Base-by-base conservation (phyloP, 2,797 vertebrate species). In the Neostethus bicornis region DNA sequence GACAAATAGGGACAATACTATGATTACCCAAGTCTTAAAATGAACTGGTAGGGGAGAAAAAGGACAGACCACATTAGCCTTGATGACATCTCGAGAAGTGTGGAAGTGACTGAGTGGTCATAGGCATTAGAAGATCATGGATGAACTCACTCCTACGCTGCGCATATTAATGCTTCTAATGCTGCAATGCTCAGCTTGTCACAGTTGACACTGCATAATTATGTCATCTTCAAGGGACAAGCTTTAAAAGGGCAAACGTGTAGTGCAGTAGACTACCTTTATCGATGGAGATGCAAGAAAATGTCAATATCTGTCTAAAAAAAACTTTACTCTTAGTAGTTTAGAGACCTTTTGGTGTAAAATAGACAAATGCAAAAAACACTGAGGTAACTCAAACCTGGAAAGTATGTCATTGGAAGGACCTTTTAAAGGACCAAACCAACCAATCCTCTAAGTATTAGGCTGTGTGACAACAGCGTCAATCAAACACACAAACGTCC, bases 131-230 rank as follows among this genome's bases (percentile, higher is more conserved):
- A 67, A 72, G 81, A 84, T 83, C 67, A 34, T 54, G 50, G 75
- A 80, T 52, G 49, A 41, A 70, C 71, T 72, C 32, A 72, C 69
- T 83, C 80, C 79, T 73, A 79, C 70, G 16, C 70, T 16, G 49
- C 68, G 84, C 85, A 88, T 87, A 85, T 87, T 84, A 85, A 87
- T 87, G 85, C 55, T 65, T 71, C 63, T 76, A 80, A 80, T 79
- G 84, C 66, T 70, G 78, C 77, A 51, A 61, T 61, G 72, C 81
- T 84, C 66, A 52, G 80, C 73, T 77, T 67, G 80, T 87, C 84
- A 79, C 83, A 75, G 55, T 78, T 81, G 79, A 85, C 84, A 79
- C 73, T 53, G 64, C 78, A 79, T 86, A 89, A 89, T 89, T 86
- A 88, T 86, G 83, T 86, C 82, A 85, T 88, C 81, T 79, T 70